These are phyloP conservation scores for Odobenus rosmarus DNA, from an alignment of 2,113 vertebrate genomes.

Conservation along the genomic window DNA sequence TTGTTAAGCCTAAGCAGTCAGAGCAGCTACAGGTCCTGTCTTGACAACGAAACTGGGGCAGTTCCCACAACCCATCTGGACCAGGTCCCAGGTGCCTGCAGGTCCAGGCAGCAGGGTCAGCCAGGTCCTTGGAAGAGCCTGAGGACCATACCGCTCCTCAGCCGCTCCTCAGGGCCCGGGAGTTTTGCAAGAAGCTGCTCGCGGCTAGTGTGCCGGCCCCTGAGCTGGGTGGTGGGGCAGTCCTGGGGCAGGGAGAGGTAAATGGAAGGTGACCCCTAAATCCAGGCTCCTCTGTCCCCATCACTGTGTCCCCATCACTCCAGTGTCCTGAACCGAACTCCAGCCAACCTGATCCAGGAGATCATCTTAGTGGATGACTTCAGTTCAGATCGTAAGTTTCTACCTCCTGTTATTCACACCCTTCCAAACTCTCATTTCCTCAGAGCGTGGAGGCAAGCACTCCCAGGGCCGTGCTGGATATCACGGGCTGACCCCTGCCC, in stretches of 20 bases:
- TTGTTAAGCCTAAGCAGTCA: neutral
- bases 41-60: neutral
- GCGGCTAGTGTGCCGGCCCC: neutral
- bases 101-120: neutral
- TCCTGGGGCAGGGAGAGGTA: neutral
- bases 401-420: neutral
- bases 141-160: neutral
- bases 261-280: neutral
- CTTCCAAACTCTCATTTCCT: neutral
- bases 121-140: neutral
- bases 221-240: neutral
- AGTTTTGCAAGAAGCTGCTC: neutral
- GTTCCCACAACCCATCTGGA: no score
- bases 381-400: constrained; percentile 96
- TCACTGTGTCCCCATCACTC: constrained; percentile 58
- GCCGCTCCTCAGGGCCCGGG: neutral
- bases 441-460: neutral
- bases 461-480: neutral
- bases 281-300: constrained; percentile 43
- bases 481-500: neutral
- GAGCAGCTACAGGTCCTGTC: neutral
- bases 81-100: neutral
- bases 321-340: constrained; percentile 95
- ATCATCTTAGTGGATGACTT: constrained; percentile 99
- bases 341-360: constrained; percentile 93